phyloP scores from a whole-genome alignment of 1,140 invertebrate species.

The Hylyphantes graminicola region DNA sequence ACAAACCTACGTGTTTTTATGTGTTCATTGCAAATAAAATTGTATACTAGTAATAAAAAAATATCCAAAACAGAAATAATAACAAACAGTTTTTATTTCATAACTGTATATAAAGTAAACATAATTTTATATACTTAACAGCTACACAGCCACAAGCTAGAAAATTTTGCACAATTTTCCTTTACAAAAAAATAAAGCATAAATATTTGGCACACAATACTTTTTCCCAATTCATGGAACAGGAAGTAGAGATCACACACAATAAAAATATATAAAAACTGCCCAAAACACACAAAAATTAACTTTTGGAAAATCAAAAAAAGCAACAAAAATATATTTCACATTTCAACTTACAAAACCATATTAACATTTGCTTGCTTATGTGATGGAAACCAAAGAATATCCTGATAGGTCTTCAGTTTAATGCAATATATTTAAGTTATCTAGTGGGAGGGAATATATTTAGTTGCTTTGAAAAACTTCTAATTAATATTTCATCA shows the following conservation, averaged over 20 bases:
- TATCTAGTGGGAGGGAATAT: too few relatives aligned
- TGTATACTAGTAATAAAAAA: neutral
- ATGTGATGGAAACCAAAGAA: too few relatives aligned
- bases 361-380: too few relatives aligned
- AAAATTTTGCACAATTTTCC: neutral
- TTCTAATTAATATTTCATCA: too few relatives aligned
- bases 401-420: too few relatives aligned
- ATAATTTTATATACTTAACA: conserved; percentile 34
- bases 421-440: too few relatives aligned
- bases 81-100: conserved; percentile 35
- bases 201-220: conserved; percentile 44
- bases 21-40: neutral
- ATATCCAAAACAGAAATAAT: neutral
- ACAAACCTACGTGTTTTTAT: too few relatives aligned
- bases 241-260: conserved; percentile 24
- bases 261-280: conserved; percentile 17
- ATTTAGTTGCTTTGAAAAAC: too few relatives aligned
- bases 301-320: too few relatives aligned
- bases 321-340: too few relatives aligned
- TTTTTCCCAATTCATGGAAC: neutral
- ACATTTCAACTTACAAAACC: too few relatives aligned
- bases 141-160: conserved; percentile 21
- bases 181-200: conserved; percentile 41
- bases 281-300: conserved; percentile 16
- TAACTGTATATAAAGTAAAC: conserved; percentile 31